A percentile compares a stretch with the other conserved stretches of the same genome.
Conservation (phyloP, 2,888 invertebrate genomes). For the Synanthedon myopaeformis region DNA sequence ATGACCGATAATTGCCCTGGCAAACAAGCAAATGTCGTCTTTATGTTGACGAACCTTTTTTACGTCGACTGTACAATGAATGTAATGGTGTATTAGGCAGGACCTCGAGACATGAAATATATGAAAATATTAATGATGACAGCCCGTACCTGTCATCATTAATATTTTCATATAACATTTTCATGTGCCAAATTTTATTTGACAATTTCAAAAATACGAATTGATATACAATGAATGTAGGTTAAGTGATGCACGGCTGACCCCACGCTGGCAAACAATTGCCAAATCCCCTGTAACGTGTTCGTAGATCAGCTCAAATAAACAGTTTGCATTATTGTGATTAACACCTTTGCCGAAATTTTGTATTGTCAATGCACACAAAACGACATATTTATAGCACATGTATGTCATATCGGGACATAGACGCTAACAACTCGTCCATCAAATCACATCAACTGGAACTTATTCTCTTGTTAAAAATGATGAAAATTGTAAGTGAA, state of each 20-base stretch:
- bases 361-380: constrained; percentile 45
- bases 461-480: constrained; percentile 19
- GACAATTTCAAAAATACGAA: no score
- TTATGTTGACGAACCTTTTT: no score
- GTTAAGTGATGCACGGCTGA: constrained; percentile 30
- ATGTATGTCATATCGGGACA: constrained; percentile 28
- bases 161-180: no score
- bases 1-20: no score
- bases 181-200: no score
- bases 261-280: constrained; percentile 35
- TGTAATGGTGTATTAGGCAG: no score
- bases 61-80: no score
- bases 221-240: constrained; percentile 23
- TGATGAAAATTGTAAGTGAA: constrained; percentile 60
- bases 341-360: constrained; percentile 63
- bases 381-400: constrained; percentile 57
- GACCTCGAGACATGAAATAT: no score
- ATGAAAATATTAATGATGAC: no score
- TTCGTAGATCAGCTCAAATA: constrained; percentile 60
- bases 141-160: no score
- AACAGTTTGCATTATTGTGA: constrained; percentile 62
- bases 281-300: constrained; percentile 54
- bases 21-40: no score
- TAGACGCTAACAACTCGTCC: constrained; percentile 49
- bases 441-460: constrained; percentile 8